phyloP scores from a whole-genome alignment of 2,113 vertebrate genomes.

The Promerops cafer region DNA sequence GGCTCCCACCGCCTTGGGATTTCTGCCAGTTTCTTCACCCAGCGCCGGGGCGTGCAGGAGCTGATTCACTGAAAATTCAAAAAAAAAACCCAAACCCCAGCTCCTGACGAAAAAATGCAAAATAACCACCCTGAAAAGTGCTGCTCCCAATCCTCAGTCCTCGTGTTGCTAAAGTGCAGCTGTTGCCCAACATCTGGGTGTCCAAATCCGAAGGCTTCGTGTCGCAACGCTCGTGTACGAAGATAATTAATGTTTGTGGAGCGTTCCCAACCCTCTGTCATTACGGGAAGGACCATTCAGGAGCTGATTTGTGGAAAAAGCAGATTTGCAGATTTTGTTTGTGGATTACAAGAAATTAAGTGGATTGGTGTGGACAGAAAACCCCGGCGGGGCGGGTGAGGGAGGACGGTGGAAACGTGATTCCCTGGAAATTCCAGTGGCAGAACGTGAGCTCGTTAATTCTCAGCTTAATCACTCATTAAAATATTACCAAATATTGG shows the following conservation, averaged over 20 bases:
- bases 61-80: background rate
- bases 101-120: background rate
- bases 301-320: background rate
- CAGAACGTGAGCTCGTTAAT: background rate
- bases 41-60: accelerated
- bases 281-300: background rate
- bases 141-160: accelerated
- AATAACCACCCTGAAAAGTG: background rate
- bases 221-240: background rate
- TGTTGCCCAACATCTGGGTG: background rate
- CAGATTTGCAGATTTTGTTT: background rate
- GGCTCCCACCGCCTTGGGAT: background rate
- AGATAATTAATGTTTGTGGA: background rate
- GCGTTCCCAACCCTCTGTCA: background rate
- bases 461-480: background rate
- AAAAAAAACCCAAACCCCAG: too few relatives aligned
- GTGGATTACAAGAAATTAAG: background rate
- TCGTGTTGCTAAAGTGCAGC: accelerated
- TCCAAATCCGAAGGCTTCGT: background rate
- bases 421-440: background rate
- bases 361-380: background rate
- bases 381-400: too few relatives aligned
- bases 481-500: accelerated
- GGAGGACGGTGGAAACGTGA: background rate
- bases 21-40: background rate